Evolutionary conservation across 2,113 vertebrate genomes (phyloP), one percentile per base, ranked within the genome.

Genomic region (Guaruba guarouba): DNA sequence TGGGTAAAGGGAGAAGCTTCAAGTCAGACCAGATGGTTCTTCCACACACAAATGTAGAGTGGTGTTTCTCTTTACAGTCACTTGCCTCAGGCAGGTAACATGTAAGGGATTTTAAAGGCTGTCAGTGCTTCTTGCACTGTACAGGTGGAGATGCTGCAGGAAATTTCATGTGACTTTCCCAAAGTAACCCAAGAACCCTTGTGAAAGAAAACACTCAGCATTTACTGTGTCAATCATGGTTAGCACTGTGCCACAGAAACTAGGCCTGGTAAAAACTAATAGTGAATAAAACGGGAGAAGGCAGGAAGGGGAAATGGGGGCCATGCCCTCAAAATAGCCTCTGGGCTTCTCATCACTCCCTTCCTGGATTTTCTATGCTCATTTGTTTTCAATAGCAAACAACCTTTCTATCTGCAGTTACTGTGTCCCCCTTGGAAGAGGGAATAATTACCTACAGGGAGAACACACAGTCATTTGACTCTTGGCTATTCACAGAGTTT

Each of bases 341-440:
- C 51, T 64, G 33, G 49, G 25, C 13, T 28, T 69, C 28, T 51
- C 31, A 46, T 33, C 7, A 0, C 11, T 66, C 29, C 25, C 41
- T 17, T 59, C 67, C 43, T 44, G 39, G 14, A 52, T 90, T 70
- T 90, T 68, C 43, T 51, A 5, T 1, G 37, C 59, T 71, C 6
- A 33, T 37, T 70, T 48, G 39, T 70, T 90, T 90, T 75, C 52
- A 85, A 20, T 3, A 43, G 31, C 66, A 61, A 92, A 43, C 52
- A 13, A 15, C 17, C 8, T 52, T 78, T 57, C 37, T 16, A 33
- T 41, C 8, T 67, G 82, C 35, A 57, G 66, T 17, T 33, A 31
- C 24, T 8, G 17, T 0, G 0, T 3, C 9, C 17, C 16, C 31
- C 43, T 46, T 14, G 5, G 71, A 69, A 28, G 13, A 25, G 6